Base-by-base conservation (phyloP, 2,797 vertebrate species). In the Crocodylus rhombifer region DNA sequence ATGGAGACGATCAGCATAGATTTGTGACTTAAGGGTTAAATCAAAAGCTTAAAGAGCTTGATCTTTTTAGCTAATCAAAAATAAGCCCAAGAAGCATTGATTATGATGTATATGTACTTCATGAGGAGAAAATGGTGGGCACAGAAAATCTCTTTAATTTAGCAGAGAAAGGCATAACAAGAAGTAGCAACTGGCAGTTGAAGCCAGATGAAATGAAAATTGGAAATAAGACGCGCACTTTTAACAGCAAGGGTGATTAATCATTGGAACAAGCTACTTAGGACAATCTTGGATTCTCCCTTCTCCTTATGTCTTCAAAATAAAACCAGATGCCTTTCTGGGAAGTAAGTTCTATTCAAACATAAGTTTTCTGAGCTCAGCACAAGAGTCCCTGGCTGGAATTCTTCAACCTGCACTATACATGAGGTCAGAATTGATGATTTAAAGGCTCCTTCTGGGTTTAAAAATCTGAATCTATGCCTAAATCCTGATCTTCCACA, bases 61-160 rank as follows among this genome's bases (percentile, higher is more conserved):
- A 4, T 95, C 82, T 91, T 76, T 95, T 95, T 92, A 84, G 93
- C 91, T 95, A 80, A 91, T 91, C 84, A 91, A 86, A 92, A 93
- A 92, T 94, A 86, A 71, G 60, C 90, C 92, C 85, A 90, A 92
- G 64, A 80, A 63, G 11, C 93, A 76, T 80, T 88, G 80, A 88
- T 96, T 93, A 95, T 14, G 64, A 42, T 71, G 82, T 82, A 81
- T 67, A 89, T 88, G 36, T 86, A 84, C 67, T 87, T 77, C 36
- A 90, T 93, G 86, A 92, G 89, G 93, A 91, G 81, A 63, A 92
- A 96, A 62, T 42, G 88, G 42, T 25, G 73, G 11, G 58, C 89
- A 96, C 92, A 93, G 92, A 95, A 77, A 90, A 56, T 82, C 63
- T 95, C 89, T 94, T 94, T 90, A 88, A 92, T 94, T n/a, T 96